Base-by-base conservation (phyloP, 2,888 invertebrate genomes). In the Scaptomyza reducta region DNA sequence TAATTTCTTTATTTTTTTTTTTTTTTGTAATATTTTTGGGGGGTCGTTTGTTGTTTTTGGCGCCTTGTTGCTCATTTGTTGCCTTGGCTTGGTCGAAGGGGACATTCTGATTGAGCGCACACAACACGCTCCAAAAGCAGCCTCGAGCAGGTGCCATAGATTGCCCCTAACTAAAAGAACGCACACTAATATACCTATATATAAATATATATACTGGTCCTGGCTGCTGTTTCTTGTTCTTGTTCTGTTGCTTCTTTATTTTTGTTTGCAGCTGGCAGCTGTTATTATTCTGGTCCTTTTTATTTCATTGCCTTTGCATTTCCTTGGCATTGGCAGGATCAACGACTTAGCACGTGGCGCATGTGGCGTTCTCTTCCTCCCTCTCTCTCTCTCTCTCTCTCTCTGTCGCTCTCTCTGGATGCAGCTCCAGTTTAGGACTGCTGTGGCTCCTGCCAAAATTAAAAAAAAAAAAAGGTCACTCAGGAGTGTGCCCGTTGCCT, bases 301-400 rank as follows among this genome's bases (percentile, higher is more conserved):
- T 22, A 22, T 22, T 56, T 63, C 40, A 38, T 51, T 49, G 41
- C 27, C 33, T 53, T 56, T 60, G 41, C 61, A 55, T 66, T 47
- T n/a, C 18, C 22, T 49, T 73, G 74, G 68, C 77, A 63, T 61
- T 76, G 77, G 58, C 82, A 82, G 82, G 88, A 82, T 87, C 82
- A 87, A 87, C 88, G 82, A 81, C 82, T 87, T 87, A 82, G 82
- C 82, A 82, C 82, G 82, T 82, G 82, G 82, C 82, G 81, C 81
- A 87, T 81, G 79, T 84, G 79, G 85, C 79, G 85, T 79, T 68
- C 68, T 42, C 54, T 50, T 16, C 46, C 16, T 31, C 9, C n/a
- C n/a, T n/a, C n/a, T n/a, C 3, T n/a, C n/a, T 18, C 13, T 4
- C 14, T 11, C 3, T 14, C 29, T 14, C 29, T 41, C 18, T 41